Percentiles rank a stretch among this genome's conserved stretches.
Evolutionary conservation across 1,140 invertebrate species (phyloP).

Genomic region (Anthonomus grandis): DNA sequence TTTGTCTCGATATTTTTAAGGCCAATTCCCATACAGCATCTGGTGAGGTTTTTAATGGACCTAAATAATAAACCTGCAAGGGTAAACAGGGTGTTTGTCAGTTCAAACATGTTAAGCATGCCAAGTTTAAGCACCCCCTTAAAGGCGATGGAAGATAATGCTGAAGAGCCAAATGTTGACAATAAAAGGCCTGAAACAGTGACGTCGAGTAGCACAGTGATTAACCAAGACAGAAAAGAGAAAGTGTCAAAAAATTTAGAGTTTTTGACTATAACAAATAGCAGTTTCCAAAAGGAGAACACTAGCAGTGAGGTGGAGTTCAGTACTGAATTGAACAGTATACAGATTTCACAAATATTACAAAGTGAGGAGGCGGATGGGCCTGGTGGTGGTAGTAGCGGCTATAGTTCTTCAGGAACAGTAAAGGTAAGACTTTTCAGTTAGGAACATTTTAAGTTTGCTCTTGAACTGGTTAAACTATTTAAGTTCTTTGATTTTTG

Average conservation of each 20-base stretch:
- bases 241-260: slow-evolving; percentile 19
- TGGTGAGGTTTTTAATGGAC: slow-evolving; percentile 11
- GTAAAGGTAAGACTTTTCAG: slow-evolving; percentile 21
- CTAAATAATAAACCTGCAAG: background rate
- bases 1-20: slow-evolving; percentile 7
- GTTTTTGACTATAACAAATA: slow-evolving; percentile 19
- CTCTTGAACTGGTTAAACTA: too few species aligned
- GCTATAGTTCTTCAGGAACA: background rate
- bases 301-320: slow-evolving; percentile 27
- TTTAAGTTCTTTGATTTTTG: too few species aligned
- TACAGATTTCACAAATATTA: slow-evolving; percentile 22
- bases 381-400: slow-evolving; percentile 3
- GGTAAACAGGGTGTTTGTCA: background rate
- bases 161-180: background rate
- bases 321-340: slow-evolving; percentile 12
- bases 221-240: slow-evolving; percentile 9
- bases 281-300: slow-evolving; percentile 25
- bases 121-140: slow-evolving; percentile 3
- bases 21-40: slow-evolving; percentile 5
- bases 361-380: slow-evolving; percentile 14
- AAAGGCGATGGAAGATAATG: background rate
- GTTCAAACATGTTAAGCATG: background rate
- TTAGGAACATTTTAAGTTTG: too few species aligned
- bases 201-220: slow-evolving; percentile 5
- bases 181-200: slow-evolving; percentile 13